Conservation (phyloP, 2,113 vertebrate species). For the Sterna hirundo region DNA sequence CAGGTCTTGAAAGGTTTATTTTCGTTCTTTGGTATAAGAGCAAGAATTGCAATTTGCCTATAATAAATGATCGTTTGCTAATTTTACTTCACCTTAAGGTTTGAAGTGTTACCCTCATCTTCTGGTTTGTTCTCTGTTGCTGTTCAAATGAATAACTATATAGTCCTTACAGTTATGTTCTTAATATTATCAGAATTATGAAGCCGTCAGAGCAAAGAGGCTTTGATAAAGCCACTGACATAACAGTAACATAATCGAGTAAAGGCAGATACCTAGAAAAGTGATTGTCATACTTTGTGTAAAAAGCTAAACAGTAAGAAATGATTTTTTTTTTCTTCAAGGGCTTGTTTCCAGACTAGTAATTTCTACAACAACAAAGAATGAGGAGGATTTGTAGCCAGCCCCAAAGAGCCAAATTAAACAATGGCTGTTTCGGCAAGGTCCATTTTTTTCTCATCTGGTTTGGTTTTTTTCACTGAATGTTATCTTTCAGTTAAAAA, state of each 20-base stretch:
- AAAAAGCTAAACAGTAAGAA: background rate
- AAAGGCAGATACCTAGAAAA: background rate
- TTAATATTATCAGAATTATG: background rate
- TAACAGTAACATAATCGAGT: background rate
- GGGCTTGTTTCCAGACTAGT: conserved; percentile 26
- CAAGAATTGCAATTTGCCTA: background rate
- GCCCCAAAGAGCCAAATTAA: conserved; percentile 53
- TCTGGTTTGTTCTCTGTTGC: background rate
- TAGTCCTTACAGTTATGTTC: background rate
- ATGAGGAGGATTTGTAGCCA: conserved; percentile 33
- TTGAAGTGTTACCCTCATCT: background rate
- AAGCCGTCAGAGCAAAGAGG: background rate
- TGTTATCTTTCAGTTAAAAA: conserved; percentile 31
- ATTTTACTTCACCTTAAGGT: background rate
- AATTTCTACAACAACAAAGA: conserved; percentile 11
- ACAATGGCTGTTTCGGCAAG: conserved; percentile 9
- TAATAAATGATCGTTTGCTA: background rate
- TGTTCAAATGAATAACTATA: background rate
- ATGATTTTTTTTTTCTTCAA: background rate
- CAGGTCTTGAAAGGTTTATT: background rate
- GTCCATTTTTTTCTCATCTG: background rate
- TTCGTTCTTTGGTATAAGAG: background rate
- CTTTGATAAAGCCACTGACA: background rate
- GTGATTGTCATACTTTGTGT: background rate
- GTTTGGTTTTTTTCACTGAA: conserved; percentile 18